Percentiles rank a stretch among this genome's conserved stretches.
Evolutionary conservation across 2,113 vertebrate species (phyloP).

Genomic region (Colistium nudipinnis): DNA sequence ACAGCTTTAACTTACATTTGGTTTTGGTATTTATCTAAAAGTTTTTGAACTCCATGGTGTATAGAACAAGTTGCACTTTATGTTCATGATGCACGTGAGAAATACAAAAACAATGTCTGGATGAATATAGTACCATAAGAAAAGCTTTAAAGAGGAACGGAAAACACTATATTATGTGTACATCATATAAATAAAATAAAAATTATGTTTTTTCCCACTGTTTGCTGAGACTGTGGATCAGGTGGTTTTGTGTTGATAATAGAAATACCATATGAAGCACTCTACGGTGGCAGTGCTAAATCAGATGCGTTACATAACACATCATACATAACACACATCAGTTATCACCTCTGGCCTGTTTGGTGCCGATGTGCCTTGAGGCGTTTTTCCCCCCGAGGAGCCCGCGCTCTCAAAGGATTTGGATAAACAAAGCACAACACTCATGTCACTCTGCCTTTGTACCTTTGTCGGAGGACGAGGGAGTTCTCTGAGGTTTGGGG

Average conservation of each 20-base stretch:
- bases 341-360: conserved; percentile 19
- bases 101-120: not conserved
- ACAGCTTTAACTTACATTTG: not conserved
- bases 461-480: conserved; percentile 65
- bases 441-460: conserved; percentile 12
- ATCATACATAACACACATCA: conserved; percentile 32
- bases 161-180: too few species aligned
- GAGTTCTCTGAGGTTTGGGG: conserved; percentile 65
- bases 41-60: not conserved
- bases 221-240: not conserved
- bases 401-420: not conserved
- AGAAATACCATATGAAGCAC: conserved; percentile 9
- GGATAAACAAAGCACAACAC: not conserved
- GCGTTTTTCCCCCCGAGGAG: conserved; percentile 14
- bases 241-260: not conserved
- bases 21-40: not conserved
- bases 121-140: too few species aligned
- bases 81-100: not conserved
- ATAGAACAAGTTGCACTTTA: not conserved
- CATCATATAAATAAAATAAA: not conserved
- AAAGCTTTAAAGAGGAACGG: not conserved
- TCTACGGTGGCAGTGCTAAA: not conserved
- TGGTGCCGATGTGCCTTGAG: conserved; percentile 8
- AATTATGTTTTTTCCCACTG: not conserved
- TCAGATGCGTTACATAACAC: conserved; percentile 32